Evolutionary conservation across 2,797 vertebrate genomes (phyloP).

Genomic region (Triplophysa bombifrons): DNA sequence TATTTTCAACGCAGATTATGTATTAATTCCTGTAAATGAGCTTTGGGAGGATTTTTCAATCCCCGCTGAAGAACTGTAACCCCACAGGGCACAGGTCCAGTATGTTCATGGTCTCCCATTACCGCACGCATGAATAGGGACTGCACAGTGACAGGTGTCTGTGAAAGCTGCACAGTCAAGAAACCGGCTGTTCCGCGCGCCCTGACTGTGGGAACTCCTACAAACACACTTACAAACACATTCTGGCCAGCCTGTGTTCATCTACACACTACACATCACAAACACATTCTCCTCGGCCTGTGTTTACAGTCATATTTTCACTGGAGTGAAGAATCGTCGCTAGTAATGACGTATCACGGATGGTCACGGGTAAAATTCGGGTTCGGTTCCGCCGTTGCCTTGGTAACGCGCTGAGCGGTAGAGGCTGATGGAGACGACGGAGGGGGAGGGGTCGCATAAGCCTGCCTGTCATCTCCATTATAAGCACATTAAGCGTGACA

Average conservation of each 20-base stretch:
- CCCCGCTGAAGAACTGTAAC: background rate
- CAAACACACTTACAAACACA: slow-evolving; percentile 17
- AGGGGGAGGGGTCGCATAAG: slow-evolving; percentile 32
- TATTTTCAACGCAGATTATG: background rate
- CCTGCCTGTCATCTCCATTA: slow-evolving; percentile 46
- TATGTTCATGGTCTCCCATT: slow-evolving; percentile 25
- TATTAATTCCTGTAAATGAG: background rate
- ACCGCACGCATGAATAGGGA: slow-evolving; percentile 30
- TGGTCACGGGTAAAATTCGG: slow-evolving; percentile 10
- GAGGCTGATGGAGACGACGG: slow-evolving; percentile 20
- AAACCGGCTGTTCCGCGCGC: slow-evolving; percentile 25
- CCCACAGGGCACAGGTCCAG: slow-evolving; percentile 6
- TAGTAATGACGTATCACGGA: slow-evolving; percentile 19
- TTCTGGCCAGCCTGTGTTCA: background rate
- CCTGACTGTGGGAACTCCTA: slow-evolving; percentile 32
- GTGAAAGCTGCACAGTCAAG: slow-evolving; percentile 37
- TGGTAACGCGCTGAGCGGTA: slow-evolving; percentile 42
- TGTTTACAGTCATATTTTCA: background rate
- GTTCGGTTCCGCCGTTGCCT: slow-evolving; percentile 42
- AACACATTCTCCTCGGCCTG: background rate
- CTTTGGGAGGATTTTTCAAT: background rate
- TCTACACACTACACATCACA: background rate
- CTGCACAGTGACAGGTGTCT: slow-evolving; percentile 38
- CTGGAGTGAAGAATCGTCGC: background rate
- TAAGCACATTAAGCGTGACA: slow-evolving; percentile 49